A percentile compares a stretch with the other conserved stretches of the same genome.
Conservation (phyloP, 2,797 vertebrate genomes). For the Manis javanica region DNA sequence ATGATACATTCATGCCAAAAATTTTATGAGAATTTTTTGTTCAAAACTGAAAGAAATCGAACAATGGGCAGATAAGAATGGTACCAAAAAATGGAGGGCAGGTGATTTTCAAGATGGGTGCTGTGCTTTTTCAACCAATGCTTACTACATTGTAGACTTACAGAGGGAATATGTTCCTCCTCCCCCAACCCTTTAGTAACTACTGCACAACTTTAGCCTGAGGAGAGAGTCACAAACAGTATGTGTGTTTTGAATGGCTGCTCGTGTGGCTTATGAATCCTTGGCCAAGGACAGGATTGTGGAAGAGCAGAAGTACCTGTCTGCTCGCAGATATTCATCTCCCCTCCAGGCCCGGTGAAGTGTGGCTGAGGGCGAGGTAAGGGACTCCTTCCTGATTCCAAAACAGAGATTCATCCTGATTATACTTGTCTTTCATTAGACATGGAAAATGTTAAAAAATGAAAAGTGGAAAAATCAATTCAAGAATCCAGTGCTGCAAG, state of each 20-base stretch:
- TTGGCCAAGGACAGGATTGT: background rate
- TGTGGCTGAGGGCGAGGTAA: background rate
- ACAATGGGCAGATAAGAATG: background rate
- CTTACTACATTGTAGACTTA: background rate
- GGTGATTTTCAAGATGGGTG: background rate
- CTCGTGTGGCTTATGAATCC: background rate
- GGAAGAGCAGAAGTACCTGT: background rate
- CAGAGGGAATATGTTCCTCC: background rate
- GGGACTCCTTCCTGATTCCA: background rate
- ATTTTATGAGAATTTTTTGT: background rate
- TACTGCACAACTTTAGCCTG: background rate
- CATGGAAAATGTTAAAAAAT: conserved; percentile 5
- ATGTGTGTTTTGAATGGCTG: background rate
- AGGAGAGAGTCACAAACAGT: background rate
- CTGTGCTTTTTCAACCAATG: background rate
- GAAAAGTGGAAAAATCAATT: conserved; percentile 46
- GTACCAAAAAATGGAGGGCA: background rate
- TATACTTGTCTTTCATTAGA: background rate
- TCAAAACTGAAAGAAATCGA: conserved; percentile 45
- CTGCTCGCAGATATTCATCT: background rate
- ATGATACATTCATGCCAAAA: background rate
- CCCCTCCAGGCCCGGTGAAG: background rate
- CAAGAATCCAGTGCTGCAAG: conserved; percentile 25
- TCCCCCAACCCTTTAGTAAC: background rate
- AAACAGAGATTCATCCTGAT: conserved; percentile 3